phyloP scores from a whole-genome alignment of 2,113 vertebrate genomes.

The Mungos mungo region DNA sequence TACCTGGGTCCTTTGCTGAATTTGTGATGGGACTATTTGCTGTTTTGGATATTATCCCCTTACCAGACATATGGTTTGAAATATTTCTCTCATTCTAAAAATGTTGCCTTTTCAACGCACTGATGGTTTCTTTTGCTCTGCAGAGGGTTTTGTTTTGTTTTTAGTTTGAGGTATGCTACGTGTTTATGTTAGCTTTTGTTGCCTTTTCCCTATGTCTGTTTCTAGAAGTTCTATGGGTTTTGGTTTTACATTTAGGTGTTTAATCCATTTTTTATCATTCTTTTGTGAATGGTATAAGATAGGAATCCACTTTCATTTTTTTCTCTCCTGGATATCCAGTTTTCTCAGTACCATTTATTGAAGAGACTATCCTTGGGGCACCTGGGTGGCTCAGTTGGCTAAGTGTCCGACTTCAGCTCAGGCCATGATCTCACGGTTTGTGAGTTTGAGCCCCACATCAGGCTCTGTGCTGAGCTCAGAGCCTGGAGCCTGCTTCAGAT shows the following conservation, averaged over 20 bases:
- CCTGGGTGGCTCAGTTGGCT: no score
- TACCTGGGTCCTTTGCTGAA: background rate
- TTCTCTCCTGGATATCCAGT: background rate
- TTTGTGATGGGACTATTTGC: background rate
- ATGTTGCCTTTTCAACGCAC: background rate
- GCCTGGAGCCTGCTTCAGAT: no score
- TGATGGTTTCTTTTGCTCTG: background rate
- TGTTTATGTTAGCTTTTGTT: background rate
- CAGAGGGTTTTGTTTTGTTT: background rate
- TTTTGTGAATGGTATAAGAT: background rate
- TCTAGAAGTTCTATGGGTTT: background rate
- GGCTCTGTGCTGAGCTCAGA: no score
- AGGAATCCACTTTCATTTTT: background rate
- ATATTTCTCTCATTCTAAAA: background rate
- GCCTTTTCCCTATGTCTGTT: background rate
- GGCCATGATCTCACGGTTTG: no score
- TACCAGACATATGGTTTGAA: background rate
- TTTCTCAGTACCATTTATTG: background rate
- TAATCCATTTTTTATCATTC: background rate
- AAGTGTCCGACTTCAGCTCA: no score
- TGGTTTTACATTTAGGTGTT: background rate
- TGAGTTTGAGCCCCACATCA: no score
- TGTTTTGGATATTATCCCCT: background rate
- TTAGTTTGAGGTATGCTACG: background rate
- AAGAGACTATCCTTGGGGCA: background rate